A percentile compares a stretch with the other conserved stretches of the same genome.
These are phyloP conservation scores for Patella ulyssiponensis DNA, from an alignment of 2,888 invertebrate species.

Conservation along the genomic window DNA sequence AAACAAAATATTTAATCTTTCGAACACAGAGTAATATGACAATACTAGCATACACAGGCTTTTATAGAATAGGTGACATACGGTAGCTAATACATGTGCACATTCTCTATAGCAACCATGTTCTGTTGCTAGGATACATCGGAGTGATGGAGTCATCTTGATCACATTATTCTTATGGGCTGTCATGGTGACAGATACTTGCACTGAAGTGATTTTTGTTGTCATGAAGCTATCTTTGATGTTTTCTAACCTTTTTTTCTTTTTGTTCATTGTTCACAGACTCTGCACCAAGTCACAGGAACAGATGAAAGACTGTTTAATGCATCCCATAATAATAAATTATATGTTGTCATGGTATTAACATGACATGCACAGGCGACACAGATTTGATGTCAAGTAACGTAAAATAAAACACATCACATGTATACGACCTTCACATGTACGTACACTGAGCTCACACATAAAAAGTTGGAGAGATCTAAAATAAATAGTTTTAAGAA, in stretches of 20 bases:
- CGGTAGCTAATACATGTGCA: no score
- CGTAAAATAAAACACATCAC: conserved; percentile 2
- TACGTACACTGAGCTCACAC: conserved; percentile 1
- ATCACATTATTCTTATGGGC: not conserved
- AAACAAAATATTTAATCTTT: no score
- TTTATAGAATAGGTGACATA: no score
- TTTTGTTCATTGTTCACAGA: conserved; percentile 7
- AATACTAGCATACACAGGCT: no score
- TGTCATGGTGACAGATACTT: conserved; percentile 1
- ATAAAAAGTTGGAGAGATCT: conserved; percentile 5
- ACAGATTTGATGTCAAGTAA: not conserved
- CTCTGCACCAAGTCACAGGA: not conserved
- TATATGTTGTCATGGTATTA: not conserved
- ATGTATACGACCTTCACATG: not conserved
- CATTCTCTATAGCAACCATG: no score
- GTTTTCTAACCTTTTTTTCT: not conserved
- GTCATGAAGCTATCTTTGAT: not conserved
- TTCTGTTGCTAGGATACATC: no score
- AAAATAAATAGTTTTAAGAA: conserved; percentile 8
- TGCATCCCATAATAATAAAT: conserved; percentile 8
- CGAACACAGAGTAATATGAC: no score
- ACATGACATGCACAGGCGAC: conserved; percentile 9
- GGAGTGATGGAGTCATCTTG: no score
- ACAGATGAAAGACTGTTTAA: conserved; percentile 12
- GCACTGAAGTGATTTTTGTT: not conserved